Evolutionary conservation across 1,140 invertebrate genomes (phyloP), one percentile per base, ranked within the genome.

Genomic region (Megathymus violae): DNA sequence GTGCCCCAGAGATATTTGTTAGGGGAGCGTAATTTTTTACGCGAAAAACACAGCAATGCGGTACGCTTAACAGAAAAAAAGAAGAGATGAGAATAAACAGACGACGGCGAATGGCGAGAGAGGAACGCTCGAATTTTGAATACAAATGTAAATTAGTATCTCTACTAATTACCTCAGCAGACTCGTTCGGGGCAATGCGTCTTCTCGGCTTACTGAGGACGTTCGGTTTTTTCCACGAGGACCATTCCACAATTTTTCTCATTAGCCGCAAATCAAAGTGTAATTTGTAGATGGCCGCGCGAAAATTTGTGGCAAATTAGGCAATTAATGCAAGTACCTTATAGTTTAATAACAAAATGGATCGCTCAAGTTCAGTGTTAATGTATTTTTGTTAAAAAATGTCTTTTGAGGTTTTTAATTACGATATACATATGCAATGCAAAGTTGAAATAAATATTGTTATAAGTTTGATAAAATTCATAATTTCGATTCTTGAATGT

Each of bases 131-230:
- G 89, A 92, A 92, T 91, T 92, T 91, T 92, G 91, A 92, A 92
- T 92, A 91, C 91, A 91, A 92, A 92, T 92, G 91, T 92, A 91
- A 92, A 92, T 92, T 91, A 91, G 90, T 90, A 89, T 89, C 88
- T 83, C 80, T 82, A 89, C 90, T 92, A 92, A 92, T 92, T 92
- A 91, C 88, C 85, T 77, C 72, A 71, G 75, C 74, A 82, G 85
- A 86, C 85, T 85, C 86, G 88, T 88, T 73, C 80, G 80, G 82
- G 81, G 88, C 86, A 74, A 88, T 91, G 82, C 85, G 79, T 91
- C 88, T 91, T 91, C 66, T 74, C 61, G 88, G 83, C 88, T 90
- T 89, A 90, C 72, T 71, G 69, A 62, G 78, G 74, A 80, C 78
- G 77, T 79, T 77, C 73, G 74, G 78, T 88, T 89, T 88, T 89